Evolutionary conservation across 2,888 invertebrate genomes (phyloP).

Genomic region (Oscheius onirici): DNA sequence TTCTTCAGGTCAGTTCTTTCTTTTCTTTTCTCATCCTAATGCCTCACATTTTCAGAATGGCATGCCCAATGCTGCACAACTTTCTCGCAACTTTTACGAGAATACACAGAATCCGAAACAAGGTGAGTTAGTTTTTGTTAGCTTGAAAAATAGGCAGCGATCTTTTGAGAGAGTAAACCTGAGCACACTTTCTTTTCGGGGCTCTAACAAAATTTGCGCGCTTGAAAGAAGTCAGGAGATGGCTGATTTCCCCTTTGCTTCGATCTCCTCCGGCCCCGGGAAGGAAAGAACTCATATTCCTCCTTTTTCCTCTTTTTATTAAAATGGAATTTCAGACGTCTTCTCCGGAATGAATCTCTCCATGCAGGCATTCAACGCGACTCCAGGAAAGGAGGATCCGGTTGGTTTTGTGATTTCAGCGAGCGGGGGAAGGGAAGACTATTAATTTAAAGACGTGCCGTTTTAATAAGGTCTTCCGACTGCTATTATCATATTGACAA

Average conservation of each 20-base stretch:
- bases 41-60: constrained; percentile 44
- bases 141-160: not conserved
- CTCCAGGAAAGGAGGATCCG: constrained; percentile 32
- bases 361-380: constrained; percentile 31
- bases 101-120: constrained; percentile 17
- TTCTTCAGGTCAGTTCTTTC: constrained; percentile 34
- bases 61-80: constrained; percentile 42
- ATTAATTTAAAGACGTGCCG: too few species aligned
- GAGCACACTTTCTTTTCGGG: constrained; percentile 15
- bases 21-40: not conserved
- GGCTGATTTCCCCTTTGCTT: constrained; percentile 27
- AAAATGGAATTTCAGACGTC: constrained; percentile 30
- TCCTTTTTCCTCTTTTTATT: not conserved
- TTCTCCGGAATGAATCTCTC: constrained; percentile 40
- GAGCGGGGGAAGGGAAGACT: not conserved
- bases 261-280: constrained; percentile 8
- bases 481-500: too few species aligned
- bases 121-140: constrained; percentile 8
- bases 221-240: constrained; percentile 31
- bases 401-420: not conserved
- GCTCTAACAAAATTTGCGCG: constrained; percentile 30
- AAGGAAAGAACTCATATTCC: constrained; percentile 4
- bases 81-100: constrained; percentile 50
- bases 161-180: not conserved
- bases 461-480: too few species aligned